Base-by-base conservation (phyloP, 2,797 vertebrate genomes). In the Synaphobranchus kaupii region DNA sequence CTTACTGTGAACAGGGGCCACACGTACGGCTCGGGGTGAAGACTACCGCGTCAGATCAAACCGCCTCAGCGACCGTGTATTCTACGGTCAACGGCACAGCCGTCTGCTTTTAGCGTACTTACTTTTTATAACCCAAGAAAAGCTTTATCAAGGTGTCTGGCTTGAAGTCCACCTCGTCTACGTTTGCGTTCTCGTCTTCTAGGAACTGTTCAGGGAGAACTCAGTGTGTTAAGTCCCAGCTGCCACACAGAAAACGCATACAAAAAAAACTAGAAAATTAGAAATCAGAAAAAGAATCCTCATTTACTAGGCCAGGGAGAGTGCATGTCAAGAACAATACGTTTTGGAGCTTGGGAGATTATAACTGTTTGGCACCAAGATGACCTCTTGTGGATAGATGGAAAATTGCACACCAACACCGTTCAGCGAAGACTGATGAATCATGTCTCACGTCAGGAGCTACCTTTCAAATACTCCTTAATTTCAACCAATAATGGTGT, bases 61-160 rank as follows among this genome's bases (percentile, higher is more conserved):
- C 28, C 34, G 3, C 0, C 34, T 39, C 13, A 44, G 31, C 71
- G 9, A 68, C 66, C n/a, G 25, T 10, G 31, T 76, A 15, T 44
- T 39, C 71, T 44, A 15, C 71, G 28, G 7, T 34, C 20, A 0
- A 15, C 0, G 2, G 31, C 25, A 28, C 2, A 28, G 7, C 20
- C 22, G n/a, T 13, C 25, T 10, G 47, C 25, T 82, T 17, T 20
- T 10, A 4, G 13, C 4, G 2, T 28, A 89, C 98, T 97, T 95
- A 99, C 99, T 99, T 99, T 94, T 99, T 99, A 94, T 99, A 99
- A 91, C 98, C 99, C 7, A 99, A 96, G 94, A 97, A 99, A 0
- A 99, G 96, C 83, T 98, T 99, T 94, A 99, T 99, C 95, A 99
- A 96, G 1, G 98, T 99, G 90, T 99, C 99, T 0, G 98, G 97